Base-by-base conservation (phyloP, 53 echinoderm and acorn worm genomes). In the Mesocentrotus franciscanus region DNA sequence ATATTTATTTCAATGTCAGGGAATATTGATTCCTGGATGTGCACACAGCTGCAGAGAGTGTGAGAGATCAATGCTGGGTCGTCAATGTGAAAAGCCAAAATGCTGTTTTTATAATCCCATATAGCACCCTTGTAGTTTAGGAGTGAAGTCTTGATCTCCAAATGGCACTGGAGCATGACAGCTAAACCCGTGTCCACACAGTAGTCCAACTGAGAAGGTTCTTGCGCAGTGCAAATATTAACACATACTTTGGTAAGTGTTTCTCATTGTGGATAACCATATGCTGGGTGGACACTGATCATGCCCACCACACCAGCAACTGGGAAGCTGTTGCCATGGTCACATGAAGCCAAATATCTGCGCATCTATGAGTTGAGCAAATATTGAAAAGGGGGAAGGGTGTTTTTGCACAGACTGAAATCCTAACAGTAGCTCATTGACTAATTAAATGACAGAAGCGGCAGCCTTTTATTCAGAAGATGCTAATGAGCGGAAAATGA, bases 311-410 rank as follows among this genome's bases (percentile, higher is more conserved):
- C 59, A 90, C 66, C 68, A 72, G 92, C 56, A 74, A n/a, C 56
- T 18, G 34, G 76, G 76, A 71, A 74, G 58, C 76, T 92, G 92
- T 92, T 74, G 30, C 29, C 92, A 92, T 9, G 56, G 92, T n/a
- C 1, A 92, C 75, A 92, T 74, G 36, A 92, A 92, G 76, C 92
- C 57, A 71, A 74, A 74, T 91, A 62, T 58, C 34, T 22, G 22
- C 17, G 64, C 91, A 91, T 62, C 91, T 20, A 62, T 32, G 91
- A 91, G 64, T 16, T 91, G 90, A 64, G 87, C 91, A 91, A 62
- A 91, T 36, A 91, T 68, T 66, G 91, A 35, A 35, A 62, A 62
- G 20, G 27, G 68, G 91, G 68, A 66, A 62, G 68, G 62, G 66
- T 91, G 91, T 68, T 91, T 33, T 22, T n/a, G 22, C 14, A 87